phyloP scores from a whole-genome alignment of 2,113 vertebrate species.

The Rhegmatorhina hoffmannsi region DNA sequence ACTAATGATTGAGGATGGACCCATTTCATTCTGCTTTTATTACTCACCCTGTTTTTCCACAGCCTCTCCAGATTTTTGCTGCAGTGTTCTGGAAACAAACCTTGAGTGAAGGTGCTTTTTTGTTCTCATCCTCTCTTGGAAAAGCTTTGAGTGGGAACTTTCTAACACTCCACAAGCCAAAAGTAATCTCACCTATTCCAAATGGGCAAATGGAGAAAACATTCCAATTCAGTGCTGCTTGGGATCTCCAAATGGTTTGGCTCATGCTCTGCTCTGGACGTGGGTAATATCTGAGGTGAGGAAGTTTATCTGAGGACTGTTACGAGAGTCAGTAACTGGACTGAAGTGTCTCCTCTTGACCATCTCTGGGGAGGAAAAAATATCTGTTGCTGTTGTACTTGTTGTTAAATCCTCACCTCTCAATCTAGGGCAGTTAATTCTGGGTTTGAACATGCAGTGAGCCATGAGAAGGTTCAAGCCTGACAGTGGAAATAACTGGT shows the following conservation, averaged over 20 bases:
- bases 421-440: neutral
- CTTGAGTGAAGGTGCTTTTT: neutral
- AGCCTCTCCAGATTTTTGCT: neutral
- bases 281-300: neutral
- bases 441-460: neutral
- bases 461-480: accelerated
- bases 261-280: neutral
- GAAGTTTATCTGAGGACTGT: neutral
- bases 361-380: accelerated
- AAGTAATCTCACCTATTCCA: neutral
- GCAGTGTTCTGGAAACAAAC: neutral
- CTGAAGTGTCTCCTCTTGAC: neutral
- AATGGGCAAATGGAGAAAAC: neutral
- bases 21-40: neutral
- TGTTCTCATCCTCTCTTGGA: neutral
- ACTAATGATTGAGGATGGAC: neutral
- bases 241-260: neutral
- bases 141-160: neutral
- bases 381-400: neutral
- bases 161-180: neutral
- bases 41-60: neutral
- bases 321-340: neutral
- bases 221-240: neutral
- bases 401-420: neutral
- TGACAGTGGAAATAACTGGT: neutral